phyloP scores from a whole-genome alignment of 2,113 vertebrate genomes.

The Pleuronectes platessa region DNA sequence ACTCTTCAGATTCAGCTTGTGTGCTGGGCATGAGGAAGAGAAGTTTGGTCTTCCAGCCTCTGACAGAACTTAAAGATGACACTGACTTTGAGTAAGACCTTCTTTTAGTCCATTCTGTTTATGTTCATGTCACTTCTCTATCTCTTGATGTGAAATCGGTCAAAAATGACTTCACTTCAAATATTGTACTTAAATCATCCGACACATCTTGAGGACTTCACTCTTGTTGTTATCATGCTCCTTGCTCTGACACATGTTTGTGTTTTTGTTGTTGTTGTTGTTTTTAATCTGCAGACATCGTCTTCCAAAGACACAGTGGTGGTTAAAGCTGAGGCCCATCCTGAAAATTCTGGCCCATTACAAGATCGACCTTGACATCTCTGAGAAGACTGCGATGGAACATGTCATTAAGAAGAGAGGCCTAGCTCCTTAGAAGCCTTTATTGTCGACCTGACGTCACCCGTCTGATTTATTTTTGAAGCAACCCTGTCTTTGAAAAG shows the following conservation, averaged over 20 bases:
- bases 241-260: conserved; percentile 10
- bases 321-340: conserved; percentile 90
- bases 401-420: conserved; percentile 85
- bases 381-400: conserved; percentile 86
- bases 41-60: conserved; percentile 86
- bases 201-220: background rate
- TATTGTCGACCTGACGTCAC: background rate
- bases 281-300: conserved; percentile 83
- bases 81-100: conserved; percentile 90
- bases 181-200: background rate
- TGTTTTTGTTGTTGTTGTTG: background rate
- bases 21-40: conserved; percentile 91
- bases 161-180: background rate
- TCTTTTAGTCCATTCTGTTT: background rate
- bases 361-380: conserved; percentile 85
- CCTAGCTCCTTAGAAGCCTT: conserved; percentile 29
- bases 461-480: conserved; percentile 13
- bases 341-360: conserved; percentile 94
- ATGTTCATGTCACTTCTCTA: background rate
- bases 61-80: conserved; percentile 84
- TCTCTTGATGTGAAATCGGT: background rate
- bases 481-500: conserved; percentile 27
- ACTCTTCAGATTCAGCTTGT: conserved; percentile 87
- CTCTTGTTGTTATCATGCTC: background rate
- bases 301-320: conserved; percentile 90